phyloP scores from a whole-genome alignment of 2,888 invertebrate species.

The Agrochola lychnidis region DNA sequence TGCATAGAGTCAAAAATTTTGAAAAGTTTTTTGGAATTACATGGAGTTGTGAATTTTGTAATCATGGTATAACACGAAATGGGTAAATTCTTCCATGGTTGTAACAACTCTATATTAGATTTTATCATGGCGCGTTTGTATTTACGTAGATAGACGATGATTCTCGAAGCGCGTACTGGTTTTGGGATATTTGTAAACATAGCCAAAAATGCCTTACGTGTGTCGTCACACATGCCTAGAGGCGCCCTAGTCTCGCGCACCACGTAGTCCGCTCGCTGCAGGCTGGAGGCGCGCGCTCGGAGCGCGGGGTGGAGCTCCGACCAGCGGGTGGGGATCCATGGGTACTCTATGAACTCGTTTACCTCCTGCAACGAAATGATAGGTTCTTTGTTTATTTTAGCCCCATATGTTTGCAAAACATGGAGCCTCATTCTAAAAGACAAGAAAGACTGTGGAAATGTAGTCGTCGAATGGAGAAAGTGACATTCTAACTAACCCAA shows the following conservation, averaged over 20 bases:
- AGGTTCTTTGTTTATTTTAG: neutral
- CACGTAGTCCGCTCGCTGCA: constrained; percentile 73
- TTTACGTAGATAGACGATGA: neutral
- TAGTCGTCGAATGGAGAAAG: neutral
- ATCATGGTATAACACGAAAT: neutral
- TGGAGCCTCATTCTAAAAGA: neutral
- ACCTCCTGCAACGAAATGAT: constrained; percentile 73
- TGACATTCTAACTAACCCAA: neutral
- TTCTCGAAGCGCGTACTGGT: neutral
- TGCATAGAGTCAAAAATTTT: too few species aligned
- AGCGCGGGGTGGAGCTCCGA: constrained; percentile 76
- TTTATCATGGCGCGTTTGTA: neutral
- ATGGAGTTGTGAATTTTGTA: neutral
- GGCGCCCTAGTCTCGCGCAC: constrained; percentile 60
- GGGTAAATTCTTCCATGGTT: neutral
- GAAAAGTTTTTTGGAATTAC: too few species aligned
- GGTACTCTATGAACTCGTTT: constrained; percentile 74
- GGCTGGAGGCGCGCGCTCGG: constrained; percentile 66
- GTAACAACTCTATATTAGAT: neutral
- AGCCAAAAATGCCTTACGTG: neutral
- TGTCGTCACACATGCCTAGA: neutral
- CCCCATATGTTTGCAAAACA: neutral
- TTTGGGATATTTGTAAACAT: neutral
- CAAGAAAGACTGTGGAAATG: neutral
- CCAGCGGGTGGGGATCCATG: constrained; percentile 76